Conservation (phyloP, 2,113 vertebrate genomes). For the Eleginops maclovinus region DNA sequence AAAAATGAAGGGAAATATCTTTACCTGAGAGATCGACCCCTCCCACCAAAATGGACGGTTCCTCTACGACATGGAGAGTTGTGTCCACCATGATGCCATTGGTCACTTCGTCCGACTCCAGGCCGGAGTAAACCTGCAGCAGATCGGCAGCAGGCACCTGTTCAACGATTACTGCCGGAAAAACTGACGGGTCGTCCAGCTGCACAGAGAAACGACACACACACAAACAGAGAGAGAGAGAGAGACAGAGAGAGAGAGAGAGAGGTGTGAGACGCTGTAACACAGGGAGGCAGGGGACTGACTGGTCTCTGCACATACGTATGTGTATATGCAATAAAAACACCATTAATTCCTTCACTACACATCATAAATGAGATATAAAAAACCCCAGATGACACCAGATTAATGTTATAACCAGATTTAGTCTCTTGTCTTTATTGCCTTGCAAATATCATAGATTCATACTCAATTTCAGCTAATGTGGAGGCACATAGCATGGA, state of each 20-base stretch:
- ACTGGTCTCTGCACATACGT: constrained; percentile 15
- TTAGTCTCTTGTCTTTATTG: constrained; percentile 55
- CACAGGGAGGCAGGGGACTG: constrained; percentile 1
- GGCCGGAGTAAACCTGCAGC: constrained; percentile 90
- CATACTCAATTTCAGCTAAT: constrained; percentile 58
- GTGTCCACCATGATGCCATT: constrained; percentile 87
- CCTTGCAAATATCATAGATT: constrained; percentile 52
- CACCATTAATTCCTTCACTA: constrained; percentile 49
- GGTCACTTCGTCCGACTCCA: constrained; percentile 88
- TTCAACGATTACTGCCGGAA: constrained; percentile 91
- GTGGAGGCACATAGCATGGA: constrained; percentile 51
- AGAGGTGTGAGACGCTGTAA: constrained; percentile 30
- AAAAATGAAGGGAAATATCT: constrained; percentile 9
- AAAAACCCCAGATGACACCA: constrained; percentile 37
- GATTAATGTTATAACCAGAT: constrained; percentile 49
- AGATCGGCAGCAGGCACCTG: constrained; percentile 89
- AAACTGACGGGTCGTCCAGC: constrained; percentile 91
- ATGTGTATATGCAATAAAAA: constrained; percentile 54
- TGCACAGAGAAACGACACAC: constrained; percentile 58
- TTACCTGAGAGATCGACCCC: constrained; percentile 87
- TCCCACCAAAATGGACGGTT: constrained; percentile 84
- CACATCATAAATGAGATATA: constrained; percentile 44
- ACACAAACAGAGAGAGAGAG: constrained; percentile 21
- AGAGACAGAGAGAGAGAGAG: constrained; percentile 19
- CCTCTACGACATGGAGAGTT: constrained; percentile 86